These are phyloP conservation scores for Barbus barbus DNA, from an alignment of 2,113 vertebrate genomes.

Conservation along the genomic window DNA sequence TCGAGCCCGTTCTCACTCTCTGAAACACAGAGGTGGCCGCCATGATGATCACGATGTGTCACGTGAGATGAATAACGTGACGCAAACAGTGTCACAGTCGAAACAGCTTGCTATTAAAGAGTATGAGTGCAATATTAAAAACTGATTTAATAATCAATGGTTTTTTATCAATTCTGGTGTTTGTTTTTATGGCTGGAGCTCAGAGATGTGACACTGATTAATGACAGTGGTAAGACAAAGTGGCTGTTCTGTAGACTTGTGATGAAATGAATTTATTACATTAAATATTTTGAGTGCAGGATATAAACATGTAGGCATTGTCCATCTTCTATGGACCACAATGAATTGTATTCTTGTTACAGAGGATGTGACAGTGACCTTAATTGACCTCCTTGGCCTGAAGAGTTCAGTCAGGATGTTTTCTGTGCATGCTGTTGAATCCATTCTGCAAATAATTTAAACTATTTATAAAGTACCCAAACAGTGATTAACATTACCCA, in stretches of 20 bases:
- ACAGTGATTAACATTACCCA: not conserved
- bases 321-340: not conserved
- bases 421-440: not conserved
- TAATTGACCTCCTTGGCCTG: not conserved
- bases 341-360: not conserved
- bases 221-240: not conserved
- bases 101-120: not conserved
- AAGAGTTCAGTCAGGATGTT: not conserved
- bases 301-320: not conserved
- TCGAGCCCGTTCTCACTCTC: slow-evolving; percentile 73
- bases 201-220: not conserved
- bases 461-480: not conserved
- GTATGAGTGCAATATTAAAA: not conserved
- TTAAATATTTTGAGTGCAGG: not conserved
- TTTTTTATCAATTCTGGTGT: not conserved
- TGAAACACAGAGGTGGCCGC: slow-evolving; percentile 75
- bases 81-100: not conserved
- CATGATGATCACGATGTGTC: slow-evolving; percentile 64
- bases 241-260: not conserved
- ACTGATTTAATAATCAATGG: no score
- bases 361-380: not conserved
- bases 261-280: not conserved
- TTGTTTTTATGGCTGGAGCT: not conserved
- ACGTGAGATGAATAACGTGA: slow-evolving; percentile 59
- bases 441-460: not conserved